phyloP scores from a whole-genome alignment of 2,797 vertebrate species.

The Syngnathus rostellatus region DNA sequence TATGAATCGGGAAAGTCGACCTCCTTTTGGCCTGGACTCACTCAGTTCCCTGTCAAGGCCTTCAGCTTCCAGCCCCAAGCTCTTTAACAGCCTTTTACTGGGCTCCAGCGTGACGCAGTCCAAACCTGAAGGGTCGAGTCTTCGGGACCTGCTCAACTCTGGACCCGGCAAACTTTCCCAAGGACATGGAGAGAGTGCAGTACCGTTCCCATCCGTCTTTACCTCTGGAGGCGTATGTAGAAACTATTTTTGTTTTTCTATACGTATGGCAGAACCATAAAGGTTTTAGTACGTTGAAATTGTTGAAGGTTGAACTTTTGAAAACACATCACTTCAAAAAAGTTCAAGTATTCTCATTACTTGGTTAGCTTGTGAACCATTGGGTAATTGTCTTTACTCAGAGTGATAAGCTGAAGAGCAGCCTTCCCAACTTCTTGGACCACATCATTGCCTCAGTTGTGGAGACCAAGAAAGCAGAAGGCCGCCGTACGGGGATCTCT shows the following conservation, averaged over 20 bases:
- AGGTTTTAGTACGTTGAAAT: neutral
- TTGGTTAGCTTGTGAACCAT: neutral
- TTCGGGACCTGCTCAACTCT: slow-evolving; percentile 93
- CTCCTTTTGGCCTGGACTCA: slow-evolving; percentile 88
- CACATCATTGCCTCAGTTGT: slow-evolving; percentile 99
- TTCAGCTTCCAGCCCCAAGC: slow-evolving; percentile 86
- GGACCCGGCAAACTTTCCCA: slow-evolving; percentile 93
- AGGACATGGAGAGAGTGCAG: slow-evolving; percentile 78
- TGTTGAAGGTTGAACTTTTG: neutral
- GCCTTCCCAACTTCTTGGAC: slow-evolving; percentile 94
- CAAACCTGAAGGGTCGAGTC: slow-evolving; percentile 93
- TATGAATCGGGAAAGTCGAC: slow-evolving; percentile 85
- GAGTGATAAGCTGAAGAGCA: slow-evolving; percentile 89
- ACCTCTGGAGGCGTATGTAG: slow-evolving; percentile 79
- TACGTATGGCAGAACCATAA: neutral
- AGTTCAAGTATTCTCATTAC: neutral
- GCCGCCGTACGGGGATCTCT: slow-evolving; percentile 73
- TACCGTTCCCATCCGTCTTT: slow-evolving; percentile 95
- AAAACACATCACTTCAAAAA: neutral
- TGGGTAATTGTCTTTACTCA: slow-evolving; percentile 38
- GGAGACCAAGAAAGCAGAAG: slow-evolving; percentile 95
- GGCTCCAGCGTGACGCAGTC: slow-evolving; percentile 85
- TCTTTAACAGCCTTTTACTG: slow-evolving; percentile 94
- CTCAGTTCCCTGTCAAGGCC: slow-evolving; percentile 79
- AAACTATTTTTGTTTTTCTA: neutral